Evolutionary conservation across 2,888 invertebrate species (phyloP).

Genomic region (Amphimallon solstitiale): DNA sequence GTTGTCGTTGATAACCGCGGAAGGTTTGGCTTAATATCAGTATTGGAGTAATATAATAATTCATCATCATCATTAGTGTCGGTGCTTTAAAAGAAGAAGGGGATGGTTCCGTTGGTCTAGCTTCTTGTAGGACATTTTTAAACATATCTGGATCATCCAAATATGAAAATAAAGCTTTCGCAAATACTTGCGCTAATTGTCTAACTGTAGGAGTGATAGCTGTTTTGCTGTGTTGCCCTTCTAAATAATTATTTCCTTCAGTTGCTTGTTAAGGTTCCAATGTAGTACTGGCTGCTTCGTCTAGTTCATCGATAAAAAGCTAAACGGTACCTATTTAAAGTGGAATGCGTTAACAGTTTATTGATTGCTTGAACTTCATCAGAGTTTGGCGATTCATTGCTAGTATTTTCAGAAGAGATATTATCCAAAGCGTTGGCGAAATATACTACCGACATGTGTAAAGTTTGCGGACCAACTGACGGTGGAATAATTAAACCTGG

Average conservation of each 20-base stretch:
- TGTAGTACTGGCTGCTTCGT: conserved; percentile 44
- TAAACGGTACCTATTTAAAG: conserved; percentile 44
- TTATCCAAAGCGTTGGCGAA: conserved; percentile 78
- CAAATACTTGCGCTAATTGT: conserved; percentile 85
- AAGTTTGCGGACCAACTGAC: conserved; percentile 79
- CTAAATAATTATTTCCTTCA: conserved; percentile 63
- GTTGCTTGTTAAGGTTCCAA: conserved; percentile 39
- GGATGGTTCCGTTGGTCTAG: conserved; percentile 82
- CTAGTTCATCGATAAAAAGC: conserved; percentile 47
- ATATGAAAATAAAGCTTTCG: conserved; percentile 83
- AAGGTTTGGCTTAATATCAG: conserved; percentile 60
- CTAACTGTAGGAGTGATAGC: conserved; percentile 74
- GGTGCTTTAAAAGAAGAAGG: conserved; percentile 55
- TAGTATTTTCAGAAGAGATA: conserved; percentile 60
- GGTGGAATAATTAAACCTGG: conserved; percentile 76
- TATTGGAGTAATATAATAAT: conserved; percentile 81
- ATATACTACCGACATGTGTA: conserved; percentile 82
- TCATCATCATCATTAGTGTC: conserved; percentile 74
- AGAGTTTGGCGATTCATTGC: conserved; percentile 26
- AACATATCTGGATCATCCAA: conserved; percentile 86
- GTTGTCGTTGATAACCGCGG: conserved; percentile 63
- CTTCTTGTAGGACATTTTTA: conserved; percentile 78
- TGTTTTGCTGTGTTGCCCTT: conserved; percentile 72
- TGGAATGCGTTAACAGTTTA: conserved; percentile 43
- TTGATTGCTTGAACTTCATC: conserved; percentile 39